Percentiles rank a stretch among this genome's conserved stretches.
These are phyloP conservation scores for Xanthorhoe spadicearia DNA, from an alignment of 2,888 invertebrate species.

Conservation along the genomic window DNA sequence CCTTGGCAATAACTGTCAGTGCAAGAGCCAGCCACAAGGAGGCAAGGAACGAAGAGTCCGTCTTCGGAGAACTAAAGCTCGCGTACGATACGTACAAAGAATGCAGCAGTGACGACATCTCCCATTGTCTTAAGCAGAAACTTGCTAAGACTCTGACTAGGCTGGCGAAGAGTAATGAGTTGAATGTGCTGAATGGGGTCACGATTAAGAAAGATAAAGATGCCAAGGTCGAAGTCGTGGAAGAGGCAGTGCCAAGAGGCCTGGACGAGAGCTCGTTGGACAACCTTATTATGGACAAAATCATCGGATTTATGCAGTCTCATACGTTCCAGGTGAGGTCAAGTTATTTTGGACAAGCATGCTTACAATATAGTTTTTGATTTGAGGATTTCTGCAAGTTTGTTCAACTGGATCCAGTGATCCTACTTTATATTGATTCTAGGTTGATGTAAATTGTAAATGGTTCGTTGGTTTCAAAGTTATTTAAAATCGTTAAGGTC, in stretches of 20 bases:
- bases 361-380: background rate
- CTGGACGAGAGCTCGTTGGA: conserved; percentile 90
- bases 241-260: conserved; percentile 89
- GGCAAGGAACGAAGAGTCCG: conserved; percentile 76
- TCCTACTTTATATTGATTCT: too few species aligned
- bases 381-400: too few species aligned
- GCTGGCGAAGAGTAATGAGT: conserved; percentile 87
- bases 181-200: conserved; percentile 90
- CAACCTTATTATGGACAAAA: conserved; percentile 89
- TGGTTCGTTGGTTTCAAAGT: too few species aligned
- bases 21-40: conserved; percentile 81
- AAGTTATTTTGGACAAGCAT: background rate
- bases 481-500: too few species aligned
- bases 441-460: too few species aligned
- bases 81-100: conserved; percentile 93
- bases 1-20: conserved; percentile 80
- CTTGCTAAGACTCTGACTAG: conserved; percentile 91
- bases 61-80: conserved; percentile 88
- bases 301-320: conserved; percentile 90
- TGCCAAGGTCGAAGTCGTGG: conserved; percentile 84
- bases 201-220: conserved; percentile 88
- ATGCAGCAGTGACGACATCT: conserved; percentile 88
- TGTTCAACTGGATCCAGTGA: too few species aligned
- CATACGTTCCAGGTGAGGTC: conserved; percentile 90
- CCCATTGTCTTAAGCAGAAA: conserved; percentile 91